Conservation (phyloP, 30 jellyfish, hydroid and myxozoan genomes). For the Catostylus mosaicus region DNA sequence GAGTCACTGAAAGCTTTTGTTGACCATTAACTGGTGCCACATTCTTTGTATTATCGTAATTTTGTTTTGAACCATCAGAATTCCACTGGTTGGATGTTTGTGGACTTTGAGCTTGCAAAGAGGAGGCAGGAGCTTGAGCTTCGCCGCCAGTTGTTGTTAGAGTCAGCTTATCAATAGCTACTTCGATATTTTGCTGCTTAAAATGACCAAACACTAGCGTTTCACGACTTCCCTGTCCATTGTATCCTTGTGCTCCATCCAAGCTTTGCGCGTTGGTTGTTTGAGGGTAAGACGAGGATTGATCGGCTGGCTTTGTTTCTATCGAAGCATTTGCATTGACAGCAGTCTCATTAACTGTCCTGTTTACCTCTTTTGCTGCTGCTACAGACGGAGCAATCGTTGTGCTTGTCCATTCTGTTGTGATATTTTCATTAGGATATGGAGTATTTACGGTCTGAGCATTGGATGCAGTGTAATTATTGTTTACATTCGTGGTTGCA, state of each 20-base stretch:
- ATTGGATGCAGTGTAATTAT: background rate
- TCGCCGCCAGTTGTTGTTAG: background rate
- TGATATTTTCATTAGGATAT: background rate
- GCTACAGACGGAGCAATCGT: background rate
- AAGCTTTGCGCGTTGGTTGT: background rate
- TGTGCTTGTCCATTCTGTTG: background rate
- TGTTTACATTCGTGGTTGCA: background rate
- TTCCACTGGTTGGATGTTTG: background rate
- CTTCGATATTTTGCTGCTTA: constrained; percentile 62
- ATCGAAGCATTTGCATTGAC: background rate
- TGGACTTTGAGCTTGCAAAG: too few species aligned
- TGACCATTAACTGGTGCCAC: background rate
- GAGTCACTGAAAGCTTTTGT: background rate
- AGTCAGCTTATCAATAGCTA: constrained; percentile 38
- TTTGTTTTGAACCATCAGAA: background rate
- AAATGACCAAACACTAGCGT: constrained; percentile 34
- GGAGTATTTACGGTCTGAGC: background rate
- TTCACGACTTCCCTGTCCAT: too few species aligned
- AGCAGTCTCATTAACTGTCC: constrained; percentile 5
- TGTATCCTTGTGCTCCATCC: background rate
- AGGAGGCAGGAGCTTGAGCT: background rate
- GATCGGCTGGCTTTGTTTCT: background rate
- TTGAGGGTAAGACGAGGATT: background rate
- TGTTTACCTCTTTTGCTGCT: background rate
- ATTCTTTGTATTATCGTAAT: background rate